Conservation (phyloP, 92 coral and sea anemone species). For the Phenganax marumi region DNA sequence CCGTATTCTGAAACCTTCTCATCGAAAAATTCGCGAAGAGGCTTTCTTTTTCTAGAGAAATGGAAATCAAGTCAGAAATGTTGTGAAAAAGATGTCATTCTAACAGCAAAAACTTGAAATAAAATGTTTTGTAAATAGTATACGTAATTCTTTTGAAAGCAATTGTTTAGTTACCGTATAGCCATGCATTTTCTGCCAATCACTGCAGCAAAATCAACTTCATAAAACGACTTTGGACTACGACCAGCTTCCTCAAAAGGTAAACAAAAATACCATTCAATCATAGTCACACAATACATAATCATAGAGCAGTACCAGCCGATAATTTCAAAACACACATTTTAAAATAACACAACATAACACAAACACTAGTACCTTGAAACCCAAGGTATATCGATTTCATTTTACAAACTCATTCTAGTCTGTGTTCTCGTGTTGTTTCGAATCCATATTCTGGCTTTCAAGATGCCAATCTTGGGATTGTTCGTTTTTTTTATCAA, state of each 20-base stretch:
- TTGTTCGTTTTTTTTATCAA: no score
- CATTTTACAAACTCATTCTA: no score
- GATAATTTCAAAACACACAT: no score
- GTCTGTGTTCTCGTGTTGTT: no score
- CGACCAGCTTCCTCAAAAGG: conserved; percentile 65
- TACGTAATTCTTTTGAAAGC: no score
- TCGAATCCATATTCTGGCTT: no score
- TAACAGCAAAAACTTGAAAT: background rate
- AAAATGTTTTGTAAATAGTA: background rate
- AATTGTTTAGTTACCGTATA: conserved; percentile 58
- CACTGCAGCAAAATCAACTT: conserved; percentile 82
- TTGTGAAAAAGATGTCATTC: background rate
- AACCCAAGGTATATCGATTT: no score
- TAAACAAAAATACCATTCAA: background rate
- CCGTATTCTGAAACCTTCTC: conserved; percentile 74
- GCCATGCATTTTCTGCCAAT: conserved; percentile 80
- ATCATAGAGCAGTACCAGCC: no score
- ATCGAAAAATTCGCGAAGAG: conserved; percentile 72
- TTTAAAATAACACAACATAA: no score
- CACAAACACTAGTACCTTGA: no score
- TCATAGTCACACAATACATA: no score
- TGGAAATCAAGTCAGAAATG: background rate
- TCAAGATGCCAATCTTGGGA: no score
- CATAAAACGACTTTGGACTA: conserved; percentile 75
- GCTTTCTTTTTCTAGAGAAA: conserved; percentile 66